Evolutionary conservation across 2,888 invertebrate genomes (phyloP), one percentile per base, ranked within the genome.

Genomic region (Acronicta leporina): DNA sequence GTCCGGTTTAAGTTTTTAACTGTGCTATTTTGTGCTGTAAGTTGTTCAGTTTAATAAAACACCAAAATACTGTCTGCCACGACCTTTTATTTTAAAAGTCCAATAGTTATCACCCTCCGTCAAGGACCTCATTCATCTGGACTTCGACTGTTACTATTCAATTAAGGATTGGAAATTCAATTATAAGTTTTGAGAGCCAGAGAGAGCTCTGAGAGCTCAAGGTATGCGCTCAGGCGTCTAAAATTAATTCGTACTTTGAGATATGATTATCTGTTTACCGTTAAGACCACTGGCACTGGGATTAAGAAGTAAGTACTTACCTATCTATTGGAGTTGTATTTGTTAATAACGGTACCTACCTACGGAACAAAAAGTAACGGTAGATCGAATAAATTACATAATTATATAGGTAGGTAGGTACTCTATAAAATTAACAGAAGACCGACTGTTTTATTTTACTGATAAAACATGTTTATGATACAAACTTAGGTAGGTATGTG

Each of bases 121-220:
- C 72, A 79, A 81, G 81, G 73, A 84, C 80, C 79, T 77, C 75
- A 85, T 84, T 87, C 84, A 87, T 85, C 80, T 82, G 82, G 85
- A 85, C 83, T 87, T 85, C 80, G 83, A 87, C 87, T 89, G 88
- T 86, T 87, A 87, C 88, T 82, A 84, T 89, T 87, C 87, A 87
- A 88, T 89, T 89, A 87, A 79, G 83, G 85, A 86, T 87, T 87
- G 77, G 78, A 82, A 81, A 88, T 88, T 89, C 87, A 89, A 89
- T 89, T 89, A 88, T 87, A 89, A 88, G 87, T 89, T 89, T 87
- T 79, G 85, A 84, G 85, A 83, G 81, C 76, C 79, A 74, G 79
- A 80, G 63, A n/a, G n/a, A n/a, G n/a, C n/a, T n/a, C 71, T 77
- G 73, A 73, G 76, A 80, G 79, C 82, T 84, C 75, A 75, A 83